These are phyloP conservation scores for Orthonychiurus folsomi DNA, from an alignment of 2,888 invertebrate genomes.

Conservation along the genomic window DNA sequence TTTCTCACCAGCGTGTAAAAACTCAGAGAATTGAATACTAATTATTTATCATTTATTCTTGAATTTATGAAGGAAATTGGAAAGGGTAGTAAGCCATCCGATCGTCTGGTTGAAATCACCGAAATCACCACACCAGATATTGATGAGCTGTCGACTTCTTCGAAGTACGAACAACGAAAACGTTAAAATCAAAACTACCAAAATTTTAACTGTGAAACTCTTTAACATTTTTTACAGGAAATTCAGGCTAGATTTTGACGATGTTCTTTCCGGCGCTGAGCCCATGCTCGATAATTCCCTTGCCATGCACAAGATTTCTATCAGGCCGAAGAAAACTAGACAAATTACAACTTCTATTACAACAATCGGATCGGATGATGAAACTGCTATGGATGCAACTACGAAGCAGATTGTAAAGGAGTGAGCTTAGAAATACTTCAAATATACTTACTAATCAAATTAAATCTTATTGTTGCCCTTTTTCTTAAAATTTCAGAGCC, in stretches of 20 bases:
- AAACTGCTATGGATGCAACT: background rate
- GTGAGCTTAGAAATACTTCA: background rate
- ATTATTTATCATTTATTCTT: no score
- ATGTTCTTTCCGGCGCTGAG: background rate
- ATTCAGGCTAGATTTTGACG: background rate
- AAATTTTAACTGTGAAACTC: no score
- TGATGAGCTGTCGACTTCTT: background rate
- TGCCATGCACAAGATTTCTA: constrained; percentile 64
- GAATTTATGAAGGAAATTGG: no score
- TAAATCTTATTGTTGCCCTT: constrained; percentile 13
- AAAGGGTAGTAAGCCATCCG: no score
- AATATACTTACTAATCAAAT: background rate
- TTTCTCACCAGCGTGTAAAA: no score
- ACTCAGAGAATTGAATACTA: no score
- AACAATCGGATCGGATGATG: background rate
- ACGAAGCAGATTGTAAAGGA: background rate
- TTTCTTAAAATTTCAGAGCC: no score
- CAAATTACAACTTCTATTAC: constrained; percentile 7
- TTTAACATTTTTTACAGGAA: background rate
- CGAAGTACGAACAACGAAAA: no score
- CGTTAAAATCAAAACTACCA: no score
- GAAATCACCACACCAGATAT: background rate
- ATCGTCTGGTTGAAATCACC: background rate
- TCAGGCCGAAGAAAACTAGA: constrained; percentile 57
- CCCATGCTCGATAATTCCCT: constrained; percentile 57